A percentile compares a stretch with the other conserved stretches of the same genome.
Conservation (phyloP, 2,797 vertebrate genomes). For the Acestrorhynchus altus region DNA sequence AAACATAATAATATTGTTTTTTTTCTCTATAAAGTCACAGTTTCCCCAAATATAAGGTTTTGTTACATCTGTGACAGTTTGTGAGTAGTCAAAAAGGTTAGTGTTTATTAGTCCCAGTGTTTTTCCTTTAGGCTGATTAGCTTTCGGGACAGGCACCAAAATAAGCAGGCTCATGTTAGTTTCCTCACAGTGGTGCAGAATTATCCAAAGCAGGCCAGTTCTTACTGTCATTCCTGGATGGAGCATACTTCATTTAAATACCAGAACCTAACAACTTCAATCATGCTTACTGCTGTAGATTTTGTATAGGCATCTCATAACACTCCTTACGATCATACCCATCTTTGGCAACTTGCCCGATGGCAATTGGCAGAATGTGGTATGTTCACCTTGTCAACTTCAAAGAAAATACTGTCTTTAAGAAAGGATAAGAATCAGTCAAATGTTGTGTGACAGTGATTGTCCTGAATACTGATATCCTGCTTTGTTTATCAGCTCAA, state of each 20-base stretch:
- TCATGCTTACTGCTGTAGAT: neutral
- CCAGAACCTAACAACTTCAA: slow-evolving; percentile 7
- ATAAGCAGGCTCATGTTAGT: slow-evolving; percentile 56
- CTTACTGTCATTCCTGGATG: slow-evolving; percentile 35
- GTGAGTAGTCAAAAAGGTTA: neutral
- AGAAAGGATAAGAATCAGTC: neutral
- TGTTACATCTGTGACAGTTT: neutral
- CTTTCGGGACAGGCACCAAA: slow-evolving; percentile 48
- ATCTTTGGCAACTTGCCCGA: neutral
- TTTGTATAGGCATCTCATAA: neutral
- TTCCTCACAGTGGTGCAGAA: slow-evolving; percentile 55
- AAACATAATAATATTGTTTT: too few species aligned
- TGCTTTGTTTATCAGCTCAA: slow-evolving; percentile 41
- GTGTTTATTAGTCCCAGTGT: slow-evolving; percentile 33
- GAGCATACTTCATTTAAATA: slow-evolving; percentile 23
- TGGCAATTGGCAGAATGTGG: neutral
- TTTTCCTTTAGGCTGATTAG: slow-evolving; percentile 48
- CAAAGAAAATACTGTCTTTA: neutral
- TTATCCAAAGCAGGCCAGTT: slow-evolving; percentile 25
- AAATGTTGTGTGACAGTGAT: slow-evolving; percentile 14
- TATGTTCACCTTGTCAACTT: neutral
- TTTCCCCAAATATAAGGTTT: neutral
- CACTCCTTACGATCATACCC: too few species aligned
- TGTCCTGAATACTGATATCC: slow-evolving; percentile 33
- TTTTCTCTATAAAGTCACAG: neutral